Base-by-base conservation (phyloP, 2,888 invertebrate species). In the Ditylenchus weischeri region DNA sequence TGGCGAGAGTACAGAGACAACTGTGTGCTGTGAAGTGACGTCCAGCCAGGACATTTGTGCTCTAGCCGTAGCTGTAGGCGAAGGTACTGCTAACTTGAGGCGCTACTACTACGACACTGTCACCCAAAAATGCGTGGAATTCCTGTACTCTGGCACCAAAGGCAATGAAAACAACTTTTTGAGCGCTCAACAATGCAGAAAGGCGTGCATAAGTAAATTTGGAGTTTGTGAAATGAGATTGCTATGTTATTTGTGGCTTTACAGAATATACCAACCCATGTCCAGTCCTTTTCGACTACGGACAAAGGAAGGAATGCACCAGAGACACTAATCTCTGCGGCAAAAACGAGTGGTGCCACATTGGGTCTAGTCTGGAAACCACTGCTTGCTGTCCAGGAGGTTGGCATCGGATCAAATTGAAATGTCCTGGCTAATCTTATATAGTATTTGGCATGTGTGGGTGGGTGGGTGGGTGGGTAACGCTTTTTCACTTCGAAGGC, bases 131-230 rank as follows among this genome's bases (percentile, higher is more conserved):
- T 81, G 81, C 62, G 75, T 74, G 13, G 80, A 82, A 60, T 81
- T 81, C 70, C 66, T 75, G 29, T 81, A 80, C 70, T 73, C 74
- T 43, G 80, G 80, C 49, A 75, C 72, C 48, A 75, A 74, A 35
- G 81, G 81, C 68, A 81, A 81, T 69, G 81, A 81, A 69, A 81
- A 81, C 73, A 79, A 80, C 64, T 82, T 78, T 71, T 67, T 79
- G 58, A 75, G 76, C 3, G 58, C 67, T 54, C 68, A 72, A 18
- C 75, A 78, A 38, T 81, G 81, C 62, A 75, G 78, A 65, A 72
- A 74, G 35, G 70, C 67, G 15, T 81, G 81, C 68, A 74, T 76
- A 70, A 78, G 81, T 81, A 58, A 60, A 71, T 36, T 48, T 15
- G 0, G 21, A 47, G 65, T 67, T 43, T 50, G 3, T 23, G n/a